Conservation (phyloP, 2,797 vertebrate genomes). For the Florisuga fusca region DNA sequence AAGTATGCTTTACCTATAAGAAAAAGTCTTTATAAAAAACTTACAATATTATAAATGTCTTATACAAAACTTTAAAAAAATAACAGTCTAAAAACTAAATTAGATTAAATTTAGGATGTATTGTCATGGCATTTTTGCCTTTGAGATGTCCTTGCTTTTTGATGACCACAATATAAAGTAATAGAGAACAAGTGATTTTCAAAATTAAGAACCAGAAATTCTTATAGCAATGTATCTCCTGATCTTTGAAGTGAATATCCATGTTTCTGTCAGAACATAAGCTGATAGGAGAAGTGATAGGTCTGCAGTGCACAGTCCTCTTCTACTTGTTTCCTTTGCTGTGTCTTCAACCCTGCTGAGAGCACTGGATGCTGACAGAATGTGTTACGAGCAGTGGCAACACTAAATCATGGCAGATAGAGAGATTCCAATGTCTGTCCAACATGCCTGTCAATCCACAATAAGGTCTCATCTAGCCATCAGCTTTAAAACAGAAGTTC, state of each 20-base stretch:
- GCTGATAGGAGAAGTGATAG: background rate
- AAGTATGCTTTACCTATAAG: background rate
- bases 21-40: background rate
- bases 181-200: background rate
- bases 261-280: rapidly evolving
- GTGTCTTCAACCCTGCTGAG: background rate
- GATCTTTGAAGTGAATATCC: background rate
- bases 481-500: background rate
- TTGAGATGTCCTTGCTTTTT: background rate
- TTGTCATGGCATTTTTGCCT: background rate
- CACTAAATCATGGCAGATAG: background rate
- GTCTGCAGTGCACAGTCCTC: rapidly evolving
- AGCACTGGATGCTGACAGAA: background rate
- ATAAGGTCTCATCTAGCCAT: background rate
- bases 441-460: rapidly evolving
- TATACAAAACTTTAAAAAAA: too few relatives aligned
- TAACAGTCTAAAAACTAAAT: background rate
- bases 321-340: background rate
- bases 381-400: background rate
- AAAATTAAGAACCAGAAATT: background rate
- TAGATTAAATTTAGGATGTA: background rate
- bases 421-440: background rate
- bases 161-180: background rate
- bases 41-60: too few relatives aligned
- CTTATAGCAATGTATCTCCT: background rate